These are phyloP conservation scores for Aphidius gifuensis DNA, from an alignment of 1,140 invertebrate species.

Conservation along the genomic window DNA sequence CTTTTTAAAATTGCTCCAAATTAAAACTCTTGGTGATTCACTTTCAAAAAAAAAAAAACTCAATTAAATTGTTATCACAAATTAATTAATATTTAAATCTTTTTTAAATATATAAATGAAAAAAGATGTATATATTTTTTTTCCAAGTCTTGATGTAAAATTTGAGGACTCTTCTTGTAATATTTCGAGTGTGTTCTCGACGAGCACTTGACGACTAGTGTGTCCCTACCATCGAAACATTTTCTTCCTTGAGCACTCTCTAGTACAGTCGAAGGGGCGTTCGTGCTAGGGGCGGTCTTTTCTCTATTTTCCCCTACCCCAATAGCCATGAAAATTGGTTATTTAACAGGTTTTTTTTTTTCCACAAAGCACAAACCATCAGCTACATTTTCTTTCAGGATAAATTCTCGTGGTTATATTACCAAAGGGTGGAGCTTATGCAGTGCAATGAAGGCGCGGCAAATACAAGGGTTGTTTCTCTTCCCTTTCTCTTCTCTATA, in stretches of 20 bases:
- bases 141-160: no score
- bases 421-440: slow-evolving; percentile 36
- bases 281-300: slow-evolving; percentile 29
- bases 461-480: slow-evolving; percentile 24
- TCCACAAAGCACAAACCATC: neutral
- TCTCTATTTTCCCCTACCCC: slow-evolving; percentile 25
- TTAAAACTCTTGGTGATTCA: no score
- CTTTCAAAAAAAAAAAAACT: no score
- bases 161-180: slow-evolving; percentile 39
- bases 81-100: no score
- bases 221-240: slow-evolving; percentile 44
- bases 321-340: slow-evolving; percentile 21
- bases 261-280: slow-evolving; percentile 26
- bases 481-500: neutral
- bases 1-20: no score
- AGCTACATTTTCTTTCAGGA: neutral
- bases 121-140: no score
- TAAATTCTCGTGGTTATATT: slow-evolving; percentile 26
- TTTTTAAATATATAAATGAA: no score
- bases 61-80: no score
- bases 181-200: slow-evolving; percentile 53
- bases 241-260: slow-evolving; percentile 47
- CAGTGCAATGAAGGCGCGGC: slow-evolving; percentile 23
- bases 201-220: slow-evolving; percentile 55
- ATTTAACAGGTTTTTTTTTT: slow-evolving; percentile 11